Base-by-base conservation (phyloP, 2,797 vertebrate genomes). In the Protosalanx chinensis region DNA sequence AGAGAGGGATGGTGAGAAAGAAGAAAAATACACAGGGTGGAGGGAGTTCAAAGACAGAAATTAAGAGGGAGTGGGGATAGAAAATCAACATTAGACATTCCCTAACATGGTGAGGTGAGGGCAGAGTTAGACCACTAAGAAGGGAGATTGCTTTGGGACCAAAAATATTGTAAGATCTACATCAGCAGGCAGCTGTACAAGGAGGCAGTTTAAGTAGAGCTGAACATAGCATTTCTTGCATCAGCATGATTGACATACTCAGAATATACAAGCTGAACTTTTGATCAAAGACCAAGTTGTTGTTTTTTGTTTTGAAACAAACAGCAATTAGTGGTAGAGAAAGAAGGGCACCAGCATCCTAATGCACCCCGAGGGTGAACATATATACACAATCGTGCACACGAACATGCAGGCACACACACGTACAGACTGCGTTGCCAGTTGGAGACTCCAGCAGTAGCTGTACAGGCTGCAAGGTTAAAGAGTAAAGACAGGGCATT, bases 351-450 rank as follows among this genome's bases (percentile, higher is more conserved):
- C 41, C 41, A 15, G 7, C 41, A 65, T 37, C 37, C 27, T 27
- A 65, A 65, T 35, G 5, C 16, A 70, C 29, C 51, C 51, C n/a
- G 51, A 56, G 51, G 51, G 51, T 56, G 41, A 46, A 67, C 51
- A 57, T 51, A 53, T 27, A 32, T 10, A 67, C 65, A 53, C 49
- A 56, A 12, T 23, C 49, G 56, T 13, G 4, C 29, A 57, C 51
- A 57, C 49, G 51, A 23, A 51, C 53, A 23, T 30, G 13, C 30
- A 33, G 30, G n/a, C 49, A 68, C n/a, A 33, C 30, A 68, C 12
- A 58, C 56, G n/a, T 2, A 32, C 60, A n/a, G 41, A 35, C 60
- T 33, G 30, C 29, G n/a, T 12, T 33, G 27, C 69, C 37, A 62
- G 37, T 41, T 18, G 33, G 35, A 62, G 68, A 16, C 35, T 15